phyloP scores from a whole-genome alignment of 2,797 vertebrate species.

The Fistularia tabacaria region DNA sequence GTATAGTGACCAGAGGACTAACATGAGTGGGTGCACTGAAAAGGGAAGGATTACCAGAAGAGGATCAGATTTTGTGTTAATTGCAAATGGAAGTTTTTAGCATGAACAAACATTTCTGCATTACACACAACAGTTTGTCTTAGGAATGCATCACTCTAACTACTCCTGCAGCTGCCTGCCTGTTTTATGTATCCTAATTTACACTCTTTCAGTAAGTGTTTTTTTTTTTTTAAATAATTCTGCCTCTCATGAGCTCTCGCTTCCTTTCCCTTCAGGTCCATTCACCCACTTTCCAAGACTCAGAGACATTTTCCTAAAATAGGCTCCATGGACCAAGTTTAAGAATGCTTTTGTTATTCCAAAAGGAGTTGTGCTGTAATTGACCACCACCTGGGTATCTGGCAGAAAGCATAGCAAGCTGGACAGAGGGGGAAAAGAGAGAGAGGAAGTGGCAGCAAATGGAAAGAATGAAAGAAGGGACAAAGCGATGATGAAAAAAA shows the following conservation, averaged over 20 bases:
- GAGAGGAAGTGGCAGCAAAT: constrained; percentile 39
- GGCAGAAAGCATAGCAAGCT: constrained; percentile 54
- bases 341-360: constrained; percentile 68
- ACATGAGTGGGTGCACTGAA: constrained; percentile 41
- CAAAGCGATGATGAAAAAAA: constrained; percentile 52
- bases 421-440: constrained; percentile 31
- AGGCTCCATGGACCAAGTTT: constrained; percentile 50
- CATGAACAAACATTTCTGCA: constrained; percentile 47
- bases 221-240: constrained; percentile 22
- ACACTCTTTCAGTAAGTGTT: constrained; percentile 27
- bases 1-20: constrained; percentile 51
- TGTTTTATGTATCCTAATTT: constrained; percentile 47
- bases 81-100: constrained; percentile 58
- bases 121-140: constrained; percentile 51
- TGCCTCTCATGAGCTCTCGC: constrained; percentile 3
- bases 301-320: constrained; percentile 55
- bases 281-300: constrained; percentile 58
- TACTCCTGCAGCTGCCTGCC: constrained; percentile 32
- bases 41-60: constrained; percentile 40
- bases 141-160: constrained; percentile 33
- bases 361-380: constrained; percentile 65
- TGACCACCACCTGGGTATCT: constrained; percentile 72
- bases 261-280: constrained; percentile 22
- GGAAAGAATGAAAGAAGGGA: constrained; percentile 57
- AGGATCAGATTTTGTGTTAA: constrained; percentile 47